phyloP scores from a whole-genome alignment of 2,113 vertebrate genomes.

The Vanacampus margaritifer region DNA sequence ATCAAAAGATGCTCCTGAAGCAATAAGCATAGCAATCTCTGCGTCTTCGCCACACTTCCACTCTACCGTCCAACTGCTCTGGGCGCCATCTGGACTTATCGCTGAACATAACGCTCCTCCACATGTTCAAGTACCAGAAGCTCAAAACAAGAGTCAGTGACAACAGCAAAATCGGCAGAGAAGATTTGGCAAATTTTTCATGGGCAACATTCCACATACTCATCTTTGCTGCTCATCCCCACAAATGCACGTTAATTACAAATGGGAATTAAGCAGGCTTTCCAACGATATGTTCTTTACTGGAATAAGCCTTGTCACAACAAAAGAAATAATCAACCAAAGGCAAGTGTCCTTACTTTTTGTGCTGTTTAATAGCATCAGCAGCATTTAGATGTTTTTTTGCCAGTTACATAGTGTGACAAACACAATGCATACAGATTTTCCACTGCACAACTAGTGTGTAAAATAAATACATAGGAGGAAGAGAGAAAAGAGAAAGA shows the following conservation, averaged over 20 bases:
- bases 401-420: not conserved
- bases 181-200: not conserved
- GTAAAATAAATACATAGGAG: conserved; percentile 23
- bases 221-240: not conserved
- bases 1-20: not conserved
- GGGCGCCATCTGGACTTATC: too few species aligned
- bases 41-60: too few species aligned
- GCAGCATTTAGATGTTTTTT: not conserved
- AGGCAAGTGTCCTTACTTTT: not conserved
- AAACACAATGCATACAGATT: conserved; percentile 10
- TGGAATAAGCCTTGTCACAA: not conserved
- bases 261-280: not conserved
- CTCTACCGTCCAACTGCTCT: too few species aligned
- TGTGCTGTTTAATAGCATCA: not conserved
- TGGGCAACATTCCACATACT: not conserved
- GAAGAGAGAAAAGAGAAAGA: conserved; percentile 12
- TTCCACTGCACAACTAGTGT: not conserved
- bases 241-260: not conserved
- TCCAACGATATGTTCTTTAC: not conserved
- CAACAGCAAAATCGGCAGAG: not conserved
- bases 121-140: not conserved
- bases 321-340: not conserved
- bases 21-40: not conserved
- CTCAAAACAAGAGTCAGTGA: not conserved
- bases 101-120: too few species aligned